A percentile compares a stretch with the other conserved stretches of the same genome.
phyloP scores from a whole-genome alignment of 2,113 vertebrate genomes.

The Plecturocebus donacophilus region DNA sequence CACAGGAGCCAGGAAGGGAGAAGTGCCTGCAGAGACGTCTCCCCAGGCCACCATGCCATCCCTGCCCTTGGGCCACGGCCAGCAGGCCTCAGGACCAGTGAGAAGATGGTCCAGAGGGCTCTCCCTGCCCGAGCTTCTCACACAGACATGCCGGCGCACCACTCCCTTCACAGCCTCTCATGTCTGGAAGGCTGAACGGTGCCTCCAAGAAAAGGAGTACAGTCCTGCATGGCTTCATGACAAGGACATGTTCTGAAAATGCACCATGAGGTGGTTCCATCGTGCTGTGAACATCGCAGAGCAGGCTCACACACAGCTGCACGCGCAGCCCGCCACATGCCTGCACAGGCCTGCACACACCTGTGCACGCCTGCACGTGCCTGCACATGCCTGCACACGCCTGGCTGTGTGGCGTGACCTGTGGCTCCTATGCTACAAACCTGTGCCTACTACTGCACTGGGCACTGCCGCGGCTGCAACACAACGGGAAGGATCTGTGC shows the following conservation, averaged over 20 bases:
- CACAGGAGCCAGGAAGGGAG: fast-evolving
- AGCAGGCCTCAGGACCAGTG: background rate
- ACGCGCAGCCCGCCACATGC: background rate
- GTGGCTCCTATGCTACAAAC: background rate
- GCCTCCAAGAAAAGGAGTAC: no score
- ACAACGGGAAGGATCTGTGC: background rate
- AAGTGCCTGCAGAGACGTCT: background rate
- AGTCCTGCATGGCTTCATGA: background rate
- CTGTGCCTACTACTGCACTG: background rate
- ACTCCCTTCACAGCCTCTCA: no score
- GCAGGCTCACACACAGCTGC: background rate
- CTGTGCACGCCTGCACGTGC: no score
- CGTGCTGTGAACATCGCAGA: background rate
- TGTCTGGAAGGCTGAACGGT: no score
- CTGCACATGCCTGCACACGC: no score
- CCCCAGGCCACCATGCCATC: background rate
- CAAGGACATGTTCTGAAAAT: fast-evolving
- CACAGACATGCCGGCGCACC: no score
- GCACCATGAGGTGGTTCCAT: no score
- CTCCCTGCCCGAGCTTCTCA: no score
- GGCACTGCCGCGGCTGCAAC: background rate
- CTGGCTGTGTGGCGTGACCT: background rate
- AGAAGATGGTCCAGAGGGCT: no score
- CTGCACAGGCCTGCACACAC: no score
- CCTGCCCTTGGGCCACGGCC: no score